Base-by-base conservation (phyloP, 2,113 vertebrate species). In the Pygoscelis antarcticus region DNA sequence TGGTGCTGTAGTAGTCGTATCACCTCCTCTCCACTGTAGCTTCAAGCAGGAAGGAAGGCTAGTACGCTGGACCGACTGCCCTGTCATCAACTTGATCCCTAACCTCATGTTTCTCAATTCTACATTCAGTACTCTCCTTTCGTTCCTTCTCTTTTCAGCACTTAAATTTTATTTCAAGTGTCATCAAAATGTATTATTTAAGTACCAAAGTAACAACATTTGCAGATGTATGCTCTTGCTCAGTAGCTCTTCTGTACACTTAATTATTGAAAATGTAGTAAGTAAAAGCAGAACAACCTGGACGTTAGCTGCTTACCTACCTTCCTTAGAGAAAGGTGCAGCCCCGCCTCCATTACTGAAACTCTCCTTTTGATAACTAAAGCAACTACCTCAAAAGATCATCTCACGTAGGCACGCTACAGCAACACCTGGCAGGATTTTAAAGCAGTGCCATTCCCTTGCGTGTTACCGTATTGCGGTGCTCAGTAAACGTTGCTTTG, bases 381-480 rank as follows among this genome's bases (percentile, higher is more conserved):
- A 76, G 36, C 40, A 72, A n/a, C 32, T 30, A 25, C 29, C 26
- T 78, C 46, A 51, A 68, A 79, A 32, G 19, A 46, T 47, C 54
- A 52, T 27, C 61, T 57, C 61, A 42, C 1, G 4, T 1, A n/a
- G 49, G 30, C 40, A 69, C 1, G 6, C 14, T 54, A 47, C 15
- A 52, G 40, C 57, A 93, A 44, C 38, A 66, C 4, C 29, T 38
- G 55, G 78, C 4, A n/a, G 62, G 58, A 60, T 38, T 91, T 52
- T 26, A 80, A 75, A 55, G 83, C 70, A 58, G 36, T 7, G 25
- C 21, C 62, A 16, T 51, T 46, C 52, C 47, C 42, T 64, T 26
- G 46, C 1, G 2, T 0, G 1, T 16, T 46, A 68, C 29, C 5
- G 1, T 15, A 55, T 1, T 27, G 25, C 1, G 5, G 17, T 54